Base-by-base conservation (phyloP, 2,888 invertebrate genomes). In the Apamea epomidion region DNA sequence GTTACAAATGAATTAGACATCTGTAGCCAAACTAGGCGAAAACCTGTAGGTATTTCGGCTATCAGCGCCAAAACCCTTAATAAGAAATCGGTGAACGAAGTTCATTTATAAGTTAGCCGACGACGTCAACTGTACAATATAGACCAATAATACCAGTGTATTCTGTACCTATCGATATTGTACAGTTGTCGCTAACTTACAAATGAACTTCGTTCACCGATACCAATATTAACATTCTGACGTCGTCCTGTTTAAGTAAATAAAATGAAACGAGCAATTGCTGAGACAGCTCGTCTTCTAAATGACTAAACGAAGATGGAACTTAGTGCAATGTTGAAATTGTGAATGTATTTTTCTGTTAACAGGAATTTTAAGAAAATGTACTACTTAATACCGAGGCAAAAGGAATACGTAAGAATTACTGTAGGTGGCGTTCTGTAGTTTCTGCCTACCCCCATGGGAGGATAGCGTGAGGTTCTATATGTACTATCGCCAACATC, bases 191-290 rank as follows among this genome's bases (percentile, higher is more conserved):
- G 21, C 2, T 65, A 48, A 85, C 72, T 82, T 45, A 85, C 76
- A 87, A 87, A 85, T 85, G 77, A 85, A 88, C 74, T 80, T 67
- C 6, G 81, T 29, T 62, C 70, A 68, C 58, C 71, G 65, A 64
- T 76, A 60, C 67, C 65, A 67, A 76, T 85, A 87, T 87, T 80
- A 81, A 60, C 73, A 86, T 88, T 88, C 81, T 54, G 32, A 68
- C 32, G 42, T 85, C 75, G 70, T 76, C 32, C n/a, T 42, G 64
- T 42, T 70, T 51, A 84, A 76, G 80, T 74, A 84, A 87, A 85
- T 75, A 73, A 68, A 85, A 73, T 62, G 37, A n/a, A 48, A 74
- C 8, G 70, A 65, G 32, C 69, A 75, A 60, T 72, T 70, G 74
- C 73, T 58, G 64, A 70, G 73, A 81, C 74, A 67, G 74, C 51